Evolutionary conservation across 2,797 vertebrate species (phyloP).

Genomic region (Poeciliopsis presidionis): DNA sequence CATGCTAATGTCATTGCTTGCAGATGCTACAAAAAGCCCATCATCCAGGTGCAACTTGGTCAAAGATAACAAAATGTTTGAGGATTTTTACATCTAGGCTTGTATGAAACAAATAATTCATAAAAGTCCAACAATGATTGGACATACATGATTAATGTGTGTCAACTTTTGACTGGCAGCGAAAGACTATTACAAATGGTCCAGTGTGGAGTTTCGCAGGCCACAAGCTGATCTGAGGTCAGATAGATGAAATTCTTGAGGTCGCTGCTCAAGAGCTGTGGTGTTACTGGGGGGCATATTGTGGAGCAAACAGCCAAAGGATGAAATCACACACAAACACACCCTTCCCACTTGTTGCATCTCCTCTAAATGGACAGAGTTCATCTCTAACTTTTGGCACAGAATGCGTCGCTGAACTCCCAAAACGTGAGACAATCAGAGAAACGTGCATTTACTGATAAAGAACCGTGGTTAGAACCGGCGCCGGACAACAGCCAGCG

Average conservation of each 20-base stretch:
- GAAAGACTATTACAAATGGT: constrained; percentile 20
- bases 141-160: not conserved
- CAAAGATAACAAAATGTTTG: not conserved
- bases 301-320: constrained; percentile 60
- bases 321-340: constrained; percentile 60
- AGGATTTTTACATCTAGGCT: not conserved
- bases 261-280: constrained; percentile 51
- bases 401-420: constrained; percentile 49
- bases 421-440: constrained; percentile 74
- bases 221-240: constrained; percentile 56
- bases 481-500: constrained; percentile 20
- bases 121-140: not conserved
- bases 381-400: constrained; percentile 58
- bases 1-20: not conserved
- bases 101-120: not conserved
- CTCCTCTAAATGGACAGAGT: constrained; percentile 58
- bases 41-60: not conserved
- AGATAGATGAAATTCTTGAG: constrained; percentile 64
- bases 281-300: constrained; percentile 65
- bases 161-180: not conserved
- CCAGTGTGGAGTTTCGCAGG: constrained; percentile 48
- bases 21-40: too few relatives aligned
- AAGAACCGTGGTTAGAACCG: constrained; percentile 23
- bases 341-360: constrained; percentile 26
- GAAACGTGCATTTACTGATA: constrained; percentile 42